phyloP scores from a whole-genome alignment of 1,140 invertebrate species.

The Tetranychus urticae region DNA sequence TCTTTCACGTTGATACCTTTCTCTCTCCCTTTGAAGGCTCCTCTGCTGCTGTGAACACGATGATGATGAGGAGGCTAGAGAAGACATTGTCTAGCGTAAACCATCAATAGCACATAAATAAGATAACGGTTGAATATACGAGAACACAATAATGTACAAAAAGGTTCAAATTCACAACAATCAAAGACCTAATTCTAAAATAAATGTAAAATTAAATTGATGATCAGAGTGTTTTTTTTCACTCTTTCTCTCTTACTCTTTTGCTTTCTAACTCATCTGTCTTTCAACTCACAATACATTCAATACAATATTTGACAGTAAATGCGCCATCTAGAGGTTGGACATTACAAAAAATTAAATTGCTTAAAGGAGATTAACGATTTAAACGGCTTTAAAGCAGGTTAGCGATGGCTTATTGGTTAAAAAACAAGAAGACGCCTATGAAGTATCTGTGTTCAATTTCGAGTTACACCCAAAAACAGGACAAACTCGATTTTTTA shows the following conservation, averaged over 20 bases:
- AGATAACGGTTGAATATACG: neutral
- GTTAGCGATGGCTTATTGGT: too few relatives aligned
- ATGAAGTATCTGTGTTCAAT: too few relatives aligned
- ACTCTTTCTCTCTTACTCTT: neutral
- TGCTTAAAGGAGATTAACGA: neutral
- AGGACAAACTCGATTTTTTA: too few relatives aligned
- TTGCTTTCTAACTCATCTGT: neutral
- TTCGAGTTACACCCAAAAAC: too few relatives aligned
- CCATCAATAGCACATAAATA: neutral
- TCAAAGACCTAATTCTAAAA: neutral
- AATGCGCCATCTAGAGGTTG: neutral
- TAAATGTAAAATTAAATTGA: neutral
- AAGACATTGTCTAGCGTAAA: neutral
- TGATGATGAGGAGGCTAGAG: neutral
- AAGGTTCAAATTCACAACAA: neutral
- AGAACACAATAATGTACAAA: neutral
- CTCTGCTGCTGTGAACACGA: neutral
- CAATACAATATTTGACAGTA: neutral
- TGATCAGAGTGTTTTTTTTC: neutral
- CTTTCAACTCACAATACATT: neutral
- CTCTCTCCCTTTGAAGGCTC: conserved; percentile 1
- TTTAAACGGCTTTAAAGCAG: neutral
- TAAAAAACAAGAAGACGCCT: too few relatives aligned
- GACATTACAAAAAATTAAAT: neutral
- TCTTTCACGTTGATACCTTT: conserved; percentile 1